Base-by-base conservation (phyloP, 1,140 invertebrate genomes). In the Cylas formicarius region DNA sequence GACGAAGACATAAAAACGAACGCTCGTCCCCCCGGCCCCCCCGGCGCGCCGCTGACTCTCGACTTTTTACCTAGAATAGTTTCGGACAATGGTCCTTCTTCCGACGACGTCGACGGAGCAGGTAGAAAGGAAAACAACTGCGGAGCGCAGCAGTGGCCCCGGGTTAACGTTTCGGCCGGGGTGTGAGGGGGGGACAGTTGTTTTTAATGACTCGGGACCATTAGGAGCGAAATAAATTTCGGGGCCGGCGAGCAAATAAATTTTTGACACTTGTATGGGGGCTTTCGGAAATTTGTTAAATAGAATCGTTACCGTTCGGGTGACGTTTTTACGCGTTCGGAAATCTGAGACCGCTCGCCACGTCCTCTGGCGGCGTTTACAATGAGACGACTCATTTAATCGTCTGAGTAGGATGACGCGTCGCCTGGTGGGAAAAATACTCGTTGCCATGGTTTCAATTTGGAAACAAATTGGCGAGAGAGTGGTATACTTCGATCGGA, bases 261-360 rank as follows among this genome's bases (percentile, higher is more conserved):
- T 44, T 44, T 35, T 44, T 44, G 41, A 44, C 41, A 44, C 41
- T 44, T 44, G 41, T 44, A 32, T 19, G 20, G 41, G n/a, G n/a
- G 41, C 13, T 18, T 19, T 36, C 29, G 41, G 41, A 44, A 44
- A 44, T 44, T 44, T 44, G 41, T 44, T 44, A 44, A 44, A 44
- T 44, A 44, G 41, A 44, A 44, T 44, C 41, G 41, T 44, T 44
- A 44, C 34, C 41, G 41, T n/a, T n/a, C 17, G 22, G 41, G 31
- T 44, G 41, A 44, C 41, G 32, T 23, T 24, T n/a, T 42, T 26
- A 20, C 13, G 11, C 27, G 27, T 29, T 29, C 31, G 20, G 39
- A 42, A 32, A 42, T 18, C 14, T 13, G 39, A 21, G 21, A 32
- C 27, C 27, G 34, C n/a, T n/a, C n/a, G n/a, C n/a, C n/a, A n/a